Evolutionary conservation across 2,113 vertebrate species (phyloP).

Genomic region (Hemichromis elongatus): DNA sequence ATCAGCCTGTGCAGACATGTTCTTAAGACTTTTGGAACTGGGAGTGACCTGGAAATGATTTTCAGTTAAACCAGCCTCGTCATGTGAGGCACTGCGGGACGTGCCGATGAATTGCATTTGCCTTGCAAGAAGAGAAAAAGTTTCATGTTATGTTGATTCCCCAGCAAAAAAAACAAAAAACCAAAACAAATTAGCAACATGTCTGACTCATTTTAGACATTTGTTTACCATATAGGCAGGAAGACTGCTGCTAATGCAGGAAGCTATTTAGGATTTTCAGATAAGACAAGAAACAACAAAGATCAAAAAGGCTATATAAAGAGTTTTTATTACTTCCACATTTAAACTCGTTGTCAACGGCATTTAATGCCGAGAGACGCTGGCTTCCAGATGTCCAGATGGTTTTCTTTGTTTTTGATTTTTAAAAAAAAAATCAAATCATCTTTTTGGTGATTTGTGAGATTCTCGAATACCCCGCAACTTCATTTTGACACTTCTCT

Average conservation of each 20-base stretch:
- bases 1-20: slow-evolving; percentile 48
- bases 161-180: background rate
- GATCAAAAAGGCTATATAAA: background rate
- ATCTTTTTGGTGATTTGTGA: background rate
- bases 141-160: background rate
- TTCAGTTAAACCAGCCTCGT: slow-evolving; percentile 12
- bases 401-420: background rate
- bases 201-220: background rate
- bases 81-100: background rate
- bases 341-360: background rate
- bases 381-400: background rate
- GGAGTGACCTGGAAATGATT: slow-evolving; percentile 51
- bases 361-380: background rate
- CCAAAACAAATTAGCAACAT: background rate
- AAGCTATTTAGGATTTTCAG: background rate
- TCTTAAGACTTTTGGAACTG: slow-evolving; percentile 5
- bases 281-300: background rate
- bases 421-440: background rate
- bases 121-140: background rate
- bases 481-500: background rate
- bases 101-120: background rate
- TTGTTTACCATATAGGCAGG: background rate
- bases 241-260: background rate
- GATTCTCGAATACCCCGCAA: background rate
- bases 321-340: background rate